Evolutionary conservation across 2,797 vertebrate genomes (phyloP).

Genomic region (Gobio occitaniae): DNA sequence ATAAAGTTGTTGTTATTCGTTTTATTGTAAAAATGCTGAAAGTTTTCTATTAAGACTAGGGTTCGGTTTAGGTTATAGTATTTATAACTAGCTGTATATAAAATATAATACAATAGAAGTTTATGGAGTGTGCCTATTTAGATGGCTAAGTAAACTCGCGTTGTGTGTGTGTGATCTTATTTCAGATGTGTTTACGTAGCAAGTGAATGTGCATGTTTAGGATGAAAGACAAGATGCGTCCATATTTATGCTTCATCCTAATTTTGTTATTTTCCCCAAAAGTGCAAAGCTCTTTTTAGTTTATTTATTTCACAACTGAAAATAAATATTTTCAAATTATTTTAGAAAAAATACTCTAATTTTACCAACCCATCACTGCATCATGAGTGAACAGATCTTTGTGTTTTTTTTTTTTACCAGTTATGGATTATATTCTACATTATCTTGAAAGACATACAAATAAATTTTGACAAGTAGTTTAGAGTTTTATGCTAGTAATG

Average conservation of each 20-base stretch:
- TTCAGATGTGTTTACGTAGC: slow-evolving; percentile 4
- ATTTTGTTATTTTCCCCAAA: too few species aligned
- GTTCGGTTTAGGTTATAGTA: not conserved
- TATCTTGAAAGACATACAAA: not conserved
- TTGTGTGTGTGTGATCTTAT: slow-evolving; percentile 46
- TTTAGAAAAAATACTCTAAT: not conserved
- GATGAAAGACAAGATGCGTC: not conserved
- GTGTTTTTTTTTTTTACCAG: not conserved
- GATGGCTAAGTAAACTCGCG: not conserved
- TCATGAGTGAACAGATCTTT: not conserved
- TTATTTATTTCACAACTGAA: not conserved
- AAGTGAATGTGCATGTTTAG: slow-evolving; percentile 50
- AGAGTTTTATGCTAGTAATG: too few species aligned
- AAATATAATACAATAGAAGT: not conserved
- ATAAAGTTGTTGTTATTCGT: not conserved
- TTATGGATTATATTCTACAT: not conserved
- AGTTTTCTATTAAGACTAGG: not conserved
- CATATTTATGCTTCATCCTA: not conserved
- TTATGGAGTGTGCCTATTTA: not conserved
- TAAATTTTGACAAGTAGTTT: not conserved
- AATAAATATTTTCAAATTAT: not conserved
- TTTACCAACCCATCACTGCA: not conserved
- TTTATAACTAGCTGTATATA: not conserved
- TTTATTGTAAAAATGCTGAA: not conserved
- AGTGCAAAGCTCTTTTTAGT: not conserved